A percentile compares a stretch with the other conserved stretches of the same genome.
phyloP scores from a whole-genome alignment of 2,888 invertebrate species.

The Trissonchulus latispiculum region DNA sequence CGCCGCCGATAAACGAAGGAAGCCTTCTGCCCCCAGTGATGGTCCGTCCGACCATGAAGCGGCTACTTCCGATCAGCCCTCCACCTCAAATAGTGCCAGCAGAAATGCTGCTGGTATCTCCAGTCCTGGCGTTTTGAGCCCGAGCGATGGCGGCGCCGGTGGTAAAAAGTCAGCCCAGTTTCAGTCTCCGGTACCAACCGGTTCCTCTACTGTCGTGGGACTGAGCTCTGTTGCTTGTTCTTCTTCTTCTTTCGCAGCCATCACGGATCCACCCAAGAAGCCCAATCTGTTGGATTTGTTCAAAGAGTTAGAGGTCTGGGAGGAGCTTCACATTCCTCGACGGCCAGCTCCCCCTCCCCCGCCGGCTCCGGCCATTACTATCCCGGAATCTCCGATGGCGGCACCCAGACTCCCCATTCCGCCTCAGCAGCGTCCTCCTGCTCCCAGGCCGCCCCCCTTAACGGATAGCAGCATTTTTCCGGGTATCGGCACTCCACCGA shows the following conservation, averaged over 20 bases:
- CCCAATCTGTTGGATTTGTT: slow-evolving; percentile 16
- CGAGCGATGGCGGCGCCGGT: no score
- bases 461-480: not conserved
- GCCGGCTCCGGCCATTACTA: not conserved
- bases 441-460: not conserved
- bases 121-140: no score
- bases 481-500: not conserved
- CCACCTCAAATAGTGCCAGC: not conserved
- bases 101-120: not conserved
- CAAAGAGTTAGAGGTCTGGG: slow-evolving; percentile 13
- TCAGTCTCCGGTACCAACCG: no score
- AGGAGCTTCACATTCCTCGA: not conserved
- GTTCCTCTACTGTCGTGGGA: not conserved
- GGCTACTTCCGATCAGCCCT: not conserved
- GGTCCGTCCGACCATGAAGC: not conserved
- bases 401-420: not conserved
- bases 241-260: no score
- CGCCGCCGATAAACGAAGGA: no score
- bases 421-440: not conserved
- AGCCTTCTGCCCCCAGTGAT: no score
- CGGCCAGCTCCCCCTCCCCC: not conserved
- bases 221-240: no score
- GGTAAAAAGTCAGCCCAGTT: no score
- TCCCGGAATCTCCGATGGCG: not conserved
- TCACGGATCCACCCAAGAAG: not conserved